phyloP scores from a whole-genome alignment of 2,888 invertebrate genomes.

The Temnothorax ravouxi region DNA sequence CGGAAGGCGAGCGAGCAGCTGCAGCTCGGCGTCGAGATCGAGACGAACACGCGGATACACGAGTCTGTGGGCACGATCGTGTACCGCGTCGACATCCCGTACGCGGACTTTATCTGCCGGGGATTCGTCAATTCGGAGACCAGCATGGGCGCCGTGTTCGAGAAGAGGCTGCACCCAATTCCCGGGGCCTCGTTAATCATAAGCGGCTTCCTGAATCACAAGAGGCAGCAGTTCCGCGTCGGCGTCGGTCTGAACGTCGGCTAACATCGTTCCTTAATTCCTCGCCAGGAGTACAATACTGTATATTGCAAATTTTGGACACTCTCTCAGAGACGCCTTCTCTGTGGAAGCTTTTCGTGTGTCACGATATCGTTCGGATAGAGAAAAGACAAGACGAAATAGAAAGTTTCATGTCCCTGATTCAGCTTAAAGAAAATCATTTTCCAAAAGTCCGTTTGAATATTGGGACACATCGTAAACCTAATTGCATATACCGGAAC shows the following conservation, averaged over 20 bases:
- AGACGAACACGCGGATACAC: constrained; percentile 88
- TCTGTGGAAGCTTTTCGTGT: not conserved
- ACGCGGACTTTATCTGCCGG: constrained; percentile 89
- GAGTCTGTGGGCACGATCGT: constrained; percentile 89
- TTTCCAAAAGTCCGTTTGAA: not conserved
- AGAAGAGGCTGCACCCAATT: constrained; percentile 89
- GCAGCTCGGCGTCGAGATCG: constrained; percentile 90
- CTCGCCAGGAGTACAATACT: not conserved
- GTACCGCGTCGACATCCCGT: constrained; percentile 89
- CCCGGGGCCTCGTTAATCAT: constrained; percentile 89
- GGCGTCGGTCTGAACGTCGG: constrained; percentile 89
- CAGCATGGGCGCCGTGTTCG: constrained; percentile 89
- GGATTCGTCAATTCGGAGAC: constrained; percentile 89
- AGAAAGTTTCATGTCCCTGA: constrained; percentile 12
- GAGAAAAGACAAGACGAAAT: constrained; percentile 1
- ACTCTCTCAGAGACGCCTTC: not conserved
- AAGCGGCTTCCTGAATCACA: constrained; percentile 89
- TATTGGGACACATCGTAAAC: not conserved
- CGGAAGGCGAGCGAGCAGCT: constrained; percentile 89
- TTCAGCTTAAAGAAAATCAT: constrained; percentile 2
- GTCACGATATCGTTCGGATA: not conserved
- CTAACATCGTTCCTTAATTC: constrained; percentile 39
- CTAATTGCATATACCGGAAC: not conserved
- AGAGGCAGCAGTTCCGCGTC: constrained; percentile 88
- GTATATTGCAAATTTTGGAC: constrained; percentile 1